phyloP scores from a whole-genome alignment of 2,888 invertebrate species.

The Lycia hirtaria region DNA sequence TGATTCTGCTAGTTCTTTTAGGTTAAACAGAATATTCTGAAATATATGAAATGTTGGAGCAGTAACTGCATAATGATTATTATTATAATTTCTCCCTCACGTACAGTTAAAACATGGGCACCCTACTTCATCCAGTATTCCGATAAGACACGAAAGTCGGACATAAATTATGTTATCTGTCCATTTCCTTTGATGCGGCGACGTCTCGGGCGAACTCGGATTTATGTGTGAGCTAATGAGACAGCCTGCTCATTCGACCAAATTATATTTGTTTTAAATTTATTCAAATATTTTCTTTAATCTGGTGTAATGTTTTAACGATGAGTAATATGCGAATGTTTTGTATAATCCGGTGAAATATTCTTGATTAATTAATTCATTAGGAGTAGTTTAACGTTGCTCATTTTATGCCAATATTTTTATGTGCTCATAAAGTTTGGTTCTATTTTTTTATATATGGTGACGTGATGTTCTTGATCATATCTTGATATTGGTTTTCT shows the following conservation, averaged over 20 bases:
- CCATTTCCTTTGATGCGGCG: constrained; percentile 41
- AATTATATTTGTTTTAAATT: constrained; percentile 17
- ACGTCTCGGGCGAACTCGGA: constrained; percentile 21
- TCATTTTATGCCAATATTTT: too few relatives aligned
- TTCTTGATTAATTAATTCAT: neutral
- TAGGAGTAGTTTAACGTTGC: too few relatives aligned
- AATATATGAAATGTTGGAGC: too few relatives aligned
- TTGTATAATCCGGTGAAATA: neutral
- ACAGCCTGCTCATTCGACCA: constrained; percentile 18
- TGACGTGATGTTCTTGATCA: too few relatives aligned
- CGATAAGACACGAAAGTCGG: constrained; percentile 48
- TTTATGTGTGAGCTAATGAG: constrained; percentile 27
- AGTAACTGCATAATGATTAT: too few relatives aligned
- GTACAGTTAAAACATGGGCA: neutral
- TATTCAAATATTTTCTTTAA: constrained; percentile 6
- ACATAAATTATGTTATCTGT: constrained; percentile 57
- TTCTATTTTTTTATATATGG: too few relatives aligned
- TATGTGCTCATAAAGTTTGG: too few relatives aligned
- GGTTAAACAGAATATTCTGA: too few relatives aligned
- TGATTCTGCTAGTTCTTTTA: too few relatives aligned
- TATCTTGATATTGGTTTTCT: too few relatives aligned
- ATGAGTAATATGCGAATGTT: constrained; percentile 7
- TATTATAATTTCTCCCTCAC: neutral
- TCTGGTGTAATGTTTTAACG: neutral
- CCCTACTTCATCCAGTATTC: constrained; percentile 25